phyloP scores from a whole-genome alignment of 2,888 invertebrate species.

The Pinctada fucata region DNA sequence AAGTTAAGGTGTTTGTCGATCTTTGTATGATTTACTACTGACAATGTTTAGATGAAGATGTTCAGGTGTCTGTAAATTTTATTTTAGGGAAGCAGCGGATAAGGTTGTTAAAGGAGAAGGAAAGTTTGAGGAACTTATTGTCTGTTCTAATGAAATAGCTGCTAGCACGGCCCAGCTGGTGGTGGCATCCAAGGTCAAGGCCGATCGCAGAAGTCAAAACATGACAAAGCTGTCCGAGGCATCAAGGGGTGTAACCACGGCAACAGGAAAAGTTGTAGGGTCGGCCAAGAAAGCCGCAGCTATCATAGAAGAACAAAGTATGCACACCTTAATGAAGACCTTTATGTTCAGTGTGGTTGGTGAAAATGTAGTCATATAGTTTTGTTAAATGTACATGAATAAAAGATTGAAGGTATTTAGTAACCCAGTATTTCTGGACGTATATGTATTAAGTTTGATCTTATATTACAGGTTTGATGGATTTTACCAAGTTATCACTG shows the following conservation, averaged over 20 bases:
- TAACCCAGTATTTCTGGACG: too few relatives aligned
- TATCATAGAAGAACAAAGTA: constrained; percentile 89
- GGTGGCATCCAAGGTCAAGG: constrained; percentile 95
- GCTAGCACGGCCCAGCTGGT: constrained; percentile 98
- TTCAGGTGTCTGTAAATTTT: not conserved
- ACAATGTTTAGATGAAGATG: too few relatives aligned
- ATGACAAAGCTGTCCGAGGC: constrained; percentile 89
- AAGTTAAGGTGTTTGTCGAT: too few relatives aligned
- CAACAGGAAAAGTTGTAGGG: constrained; percentile 94
- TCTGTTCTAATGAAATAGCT: constrained; percentile 97
- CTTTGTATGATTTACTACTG: too few relatives aligned
- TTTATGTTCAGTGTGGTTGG: not conserved
- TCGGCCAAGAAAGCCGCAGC: constrained; percentile 93
- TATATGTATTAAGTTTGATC: too few relatives aligned
- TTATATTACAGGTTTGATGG: constrained; percentile 85
- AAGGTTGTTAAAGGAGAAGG: constrained; percentile 88
- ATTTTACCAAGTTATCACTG: constrained; percentile 91
- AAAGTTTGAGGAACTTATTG: constrained; percentile 94
- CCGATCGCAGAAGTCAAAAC: constrained; percentile 88
- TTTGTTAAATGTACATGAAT: too few relatives aligned
- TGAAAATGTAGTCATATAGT: too few relatives aligned
- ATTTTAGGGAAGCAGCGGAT: constrained; percentile 90
- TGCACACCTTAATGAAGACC: constrained; percentile 47
- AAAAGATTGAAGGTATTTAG: too few relatives aligned
- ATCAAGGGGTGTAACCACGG: constrained; percentile 91